Percentiles rank a stretch among this genome's conserved stretches.
These are phyloP conservation scores for Eupeodes corollae DNA, from an alignment of 1,140 invertebrate species.

Conservation along the genomic window DNA sequence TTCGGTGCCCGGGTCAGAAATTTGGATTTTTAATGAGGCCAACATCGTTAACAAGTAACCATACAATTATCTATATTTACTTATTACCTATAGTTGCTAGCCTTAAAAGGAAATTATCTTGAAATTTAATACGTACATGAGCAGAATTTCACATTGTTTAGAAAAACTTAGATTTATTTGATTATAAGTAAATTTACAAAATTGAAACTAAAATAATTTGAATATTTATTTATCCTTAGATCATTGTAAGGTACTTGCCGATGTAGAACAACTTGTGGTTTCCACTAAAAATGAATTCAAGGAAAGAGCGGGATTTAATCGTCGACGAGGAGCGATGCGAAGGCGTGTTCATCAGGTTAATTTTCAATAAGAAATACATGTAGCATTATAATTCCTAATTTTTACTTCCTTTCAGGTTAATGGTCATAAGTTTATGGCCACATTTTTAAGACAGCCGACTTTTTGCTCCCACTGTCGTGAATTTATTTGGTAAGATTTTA, in stretches of 20 bases:
- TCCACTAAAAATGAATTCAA: slow-evolving; percentile 68
- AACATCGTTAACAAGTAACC: too few species aligned
- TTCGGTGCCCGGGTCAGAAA: too few species aligned
- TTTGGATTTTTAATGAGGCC: too few species aligned
- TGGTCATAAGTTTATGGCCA: slow-evolving; percentile 99
- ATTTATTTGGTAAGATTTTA: slow-evolving; percentile 80
- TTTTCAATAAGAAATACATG: too few species aligned
- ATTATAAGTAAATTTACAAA: too few species aligned
- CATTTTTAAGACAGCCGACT: slow-evolving; percentile 94
- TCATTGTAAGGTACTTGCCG: slow-evolving; percentile 31
- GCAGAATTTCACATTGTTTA: too few species aligned
- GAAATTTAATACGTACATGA: too few species aligned
- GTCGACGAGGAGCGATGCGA: slow-evolving; percentile 86
- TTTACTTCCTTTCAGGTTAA: slow-evolving; percentile 59
- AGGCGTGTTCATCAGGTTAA: slow-evolving; percentile 81
- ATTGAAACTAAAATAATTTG: neutral
- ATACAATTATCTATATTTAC: too few species aligned
- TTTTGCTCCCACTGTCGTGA: slow-evolving; percentile 97
- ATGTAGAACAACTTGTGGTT: slow-evolving; percentile 26
- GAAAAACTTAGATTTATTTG: too few species aligned
- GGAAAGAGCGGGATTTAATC: slow-evolving; percentile 86
- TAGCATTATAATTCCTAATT: too few species aligned
- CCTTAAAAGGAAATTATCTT: too few species aligned
- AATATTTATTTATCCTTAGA: slow-evolving; percentile 13
- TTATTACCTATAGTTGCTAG: too few species aligned